Evolutionary conservation across 37 sponge, comb jelly and placozoan genomes (phyloP), one percentile per base, ranked within the genome.

Genomic region (Ianthella basta): DNA sequence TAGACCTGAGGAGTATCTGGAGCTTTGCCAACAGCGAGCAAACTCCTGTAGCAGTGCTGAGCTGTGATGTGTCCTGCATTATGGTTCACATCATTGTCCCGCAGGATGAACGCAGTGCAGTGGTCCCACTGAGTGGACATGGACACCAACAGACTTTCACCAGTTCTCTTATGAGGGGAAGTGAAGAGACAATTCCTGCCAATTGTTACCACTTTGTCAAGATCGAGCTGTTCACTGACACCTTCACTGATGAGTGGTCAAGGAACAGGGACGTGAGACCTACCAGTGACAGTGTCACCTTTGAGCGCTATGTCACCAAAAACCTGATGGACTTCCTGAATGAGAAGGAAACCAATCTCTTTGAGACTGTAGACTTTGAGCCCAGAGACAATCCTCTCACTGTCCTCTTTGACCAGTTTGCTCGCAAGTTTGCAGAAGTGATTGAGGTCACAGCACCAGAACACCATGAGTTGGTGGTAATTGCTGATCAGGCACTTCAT

Each of bases 401-500:
- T 5, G 60, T 83, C 13, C 94, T 93, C 15, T 90, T 73, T 84
- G 78, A 82, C 35, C 16, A 80, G 23, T 34, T 93, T 4, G 88
- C 72, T 20, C 57, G 40, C 36, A 89, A 85, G 29, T 20, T 89
- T 25, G 29, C 83, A 3, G 68, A 70, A 18, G 80, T 87, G 55
- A 20, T 89, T 74, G 40, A 83, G 72, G 55, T 27, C 24, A 56
- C 18, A 29, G 35, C 14, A 60, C 38, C 65, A 20, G 41, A 37
- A 33, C 30, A 1, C 20, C 0, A 20, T 27, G 81, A 89, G 41
- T 53, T 89, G 18, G 38, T 90, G 1, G 40, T 90, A 4, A 78
- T 93, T 41, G 78, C 94, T 53, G 94, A 93, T 32, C 90, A 85
- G 55, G 75, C 84, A 66, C 87, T 91, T 15, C 80, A 80, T 36